Conservation (phyloP, 1,140 invertebrate genomes). For the Ceratina australensis region DNA sequence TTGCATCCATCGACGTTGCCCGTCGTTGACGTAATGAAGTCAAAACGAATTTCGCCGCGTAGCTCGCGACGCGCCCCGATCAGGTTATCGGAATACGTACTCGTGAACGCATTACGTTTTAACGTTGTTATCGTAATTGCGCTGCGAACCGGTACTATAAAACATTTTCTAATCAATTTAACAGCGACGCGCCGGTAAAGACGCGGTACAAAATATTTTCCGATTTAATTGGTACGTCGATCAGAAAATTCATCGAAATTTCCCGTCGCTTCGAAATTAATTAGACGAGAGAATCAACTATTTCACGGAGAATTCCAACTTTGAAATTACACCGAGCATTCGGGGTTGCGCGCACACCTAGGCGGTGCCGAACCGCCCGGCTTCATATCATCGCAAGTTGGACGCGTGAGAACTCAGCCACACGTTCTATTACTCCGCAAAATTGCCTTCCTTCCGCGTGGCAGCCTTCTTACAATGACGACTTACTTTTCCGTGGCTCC, state of each 20-base stretch:
- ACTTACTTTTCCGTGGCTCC: conserved; percentile 5
- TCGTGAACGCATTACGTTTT: conserved; percentile 6
- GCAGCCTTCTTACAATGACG: neutral
- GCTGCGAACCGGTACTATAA: neutral
- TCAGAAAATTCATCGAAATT: too few relatives aligned
- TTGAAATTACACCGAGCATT: neutral
- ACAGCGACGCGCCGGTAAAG: neutral
- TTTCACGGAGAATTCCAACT: neutral
- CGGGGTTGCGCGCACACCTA: too few relatives aligned
- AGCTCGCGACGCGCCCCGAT: neutral
- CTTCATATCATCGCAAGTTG: neutral
- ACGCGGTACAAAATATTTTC: too few relatives aligned
- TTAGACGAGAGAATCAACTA: neutral
- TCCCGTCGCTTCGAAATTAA: conserved; percentile 13
- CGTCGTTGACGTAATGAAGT: conserved; percentile 10
- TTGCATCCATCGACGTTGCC: neutral
- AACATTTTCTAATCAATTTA: conserved; percentile 25
- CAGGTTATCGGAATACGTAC: conserved; percentile 13
- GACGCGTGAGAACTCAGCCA: too few relatives aligned
- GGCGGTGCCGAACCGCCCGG: neutral
- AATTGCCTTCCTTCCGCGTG: conserved; percentile 4
- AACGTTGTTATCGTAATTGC: conserved; percentile 9
- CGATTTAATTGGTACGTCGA: too few relatives aligned
- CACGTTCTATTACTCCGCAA: conserved; percentile 4
- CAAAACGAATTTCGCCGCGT: neutral